A percentile compares a stretch with the other conserved stretches of the same genome.
phyloP scores from a whole-genome alignment of 2,888 invertebrate genomes.

The Ophion slaviceki region DNA sequence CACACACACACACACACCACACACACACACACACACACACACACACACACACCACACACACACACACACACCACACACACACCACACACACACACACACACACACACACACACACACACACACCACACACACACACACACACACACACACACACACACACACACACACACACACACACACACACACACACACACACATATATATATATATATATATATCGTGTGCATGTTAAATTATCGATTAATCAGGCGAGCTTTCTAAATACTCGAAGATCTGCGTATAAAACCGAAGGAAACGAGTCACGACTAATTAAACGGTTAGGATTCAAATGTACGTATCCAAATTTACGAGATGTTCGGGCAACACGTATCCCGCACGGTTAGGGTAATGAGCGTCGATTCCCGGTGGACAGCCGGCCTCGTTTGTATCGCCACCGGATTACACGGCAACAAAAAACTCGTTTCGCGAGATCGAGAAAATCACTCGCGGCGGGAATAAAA shows the following conservation, averaged over 20 bases:
- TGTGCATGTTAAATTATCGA: constrained; percentile 32
- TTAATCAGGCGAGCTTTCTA: constrained; percentile 57
- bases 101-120: too few relatives aligned
- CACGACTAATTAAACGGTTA: constrained; percentile 31
- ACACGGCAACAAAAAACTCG: neutral
- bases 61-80: too few relatives aligned
- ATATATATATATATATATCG: neutral
- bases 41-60: too few relatives aligned
- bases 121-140: too few relatives aligned
- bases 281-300: constrained; percentile 31
- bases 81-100: too few relatives aligned
- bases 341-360: constrained; percentile 28
- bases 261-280: constrained; percentile 34
- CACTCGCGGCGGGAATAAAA: neutral
- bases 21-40: too few relatives aligned
- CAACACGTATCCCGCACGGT: constrained; percentile 1
- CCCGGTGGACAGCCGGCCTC: neutral
- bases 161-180: too few relatives aligned
- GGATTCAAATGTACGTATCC: constrained; percentile 16
- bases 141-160: too few relatives aligned
- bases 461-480: neutral
- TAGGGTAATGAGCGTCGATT: constrained; percentile 8
- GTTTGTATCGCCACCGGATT: constrained; percentile 12
- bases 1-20: too few relatives aligned
- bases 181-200: too few relatives aligned